These are phyloP conservation scores for Hoplodrina ambigua DNA, from an alignment of 2,888 invertebrate species.

Conservation along the genomic window DNA sequence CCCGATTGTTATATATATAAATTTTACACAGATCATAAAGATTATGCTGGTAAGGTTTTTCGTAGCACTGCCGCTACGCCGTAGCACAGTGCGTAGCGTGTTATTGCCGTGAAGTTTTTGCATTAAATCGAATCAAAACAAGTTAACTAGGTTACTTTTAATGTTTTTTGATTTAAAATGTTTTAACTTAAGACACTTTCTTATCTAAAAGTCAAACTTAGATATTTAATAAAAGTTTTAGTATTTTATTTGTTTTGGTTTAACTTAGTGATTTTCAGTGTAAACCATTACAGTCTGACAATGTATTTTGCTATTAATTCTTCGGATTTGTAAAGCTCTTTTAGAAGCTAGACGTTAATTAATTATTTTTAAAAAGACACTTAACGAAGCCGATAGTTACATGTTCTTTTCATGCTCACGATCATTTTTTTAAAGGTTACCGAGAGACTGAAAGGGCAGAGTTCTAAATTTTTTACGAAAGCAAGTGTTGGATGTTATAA, in stretches of 20 bases:
- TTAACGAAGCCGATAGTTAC: too few species aligned
- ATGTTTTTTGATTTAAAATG: neutral
- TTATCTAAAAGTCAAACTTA: slow-evolving; percentile 4
- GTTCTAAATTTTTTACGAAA: too few species aligned
- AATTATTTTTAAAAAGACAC: neutral
- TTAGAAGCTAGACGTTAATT: neutral
- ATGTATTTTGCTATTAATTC: neutral
- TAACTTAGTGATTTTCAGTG: slow-evolving; percentile 2
- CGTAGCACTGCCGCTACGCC: slow-evolving; percentile 28
- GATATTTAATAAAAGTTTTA: neutral
- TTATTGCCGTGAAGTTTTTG: neutral
- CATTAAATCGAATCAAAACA: slow-evolving; percentile 9
- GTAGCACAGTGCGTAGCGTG: slow-evolving; percentile 32
- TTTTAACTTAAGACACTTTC: slow-evolving; percentile 11
- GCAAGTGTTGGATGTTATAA: too few species aligned
- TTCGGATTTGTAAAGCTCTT: neutral
- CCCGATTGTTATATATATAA: too few species aligned
- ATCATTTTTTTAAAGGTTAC: too few species aligned
- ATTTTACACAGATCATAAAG: neutral
- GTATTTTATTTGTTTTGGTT: slow-evolving; percentile 15
- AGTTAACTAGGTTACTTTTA: slow-evolving; percentile 3
- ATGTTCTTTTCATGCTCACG: too few species aligned
- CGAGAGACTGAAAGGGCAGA: too few species aligned
- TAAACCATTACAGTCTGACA: neutral
- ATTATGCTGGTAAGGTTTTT: too few species aligned